Base-by-base conservation (phyloP, 2,888 invertebrate genomes). In the Campoletis raptor region DNA sequence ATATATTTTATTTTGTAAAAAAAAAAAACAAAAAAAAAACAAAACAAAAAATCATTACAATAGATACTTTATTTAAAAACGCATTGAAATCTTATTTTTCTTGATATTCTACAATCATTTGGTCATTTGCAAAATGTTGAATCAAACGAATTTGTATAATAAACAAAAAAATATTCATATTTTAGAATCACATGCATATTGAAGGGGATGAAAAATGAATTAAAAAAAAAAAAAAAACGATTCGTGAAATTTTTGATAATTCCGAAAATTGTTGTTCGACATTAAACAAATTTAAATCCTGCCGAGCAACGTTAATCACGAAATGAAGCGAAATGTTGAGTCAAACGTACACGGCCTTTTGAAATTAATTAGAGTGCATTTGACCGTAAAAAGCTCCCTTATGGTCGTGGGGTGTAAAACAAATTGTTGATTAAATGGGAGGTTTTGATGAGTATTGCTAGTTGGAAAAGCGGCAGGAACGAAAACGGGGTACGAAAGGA, bases 401-500 rank as follows among this genome's bases (percentile, higher is more conserved):
- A 74, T 76, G n/a, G 18, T 36, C 37, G 24, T n/a, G 30, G n/a
- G 54, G n/a, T 57, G 15, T 61, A 69, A 73, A 77, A 67, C 45
- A 64, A 87, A 85, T 83, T 79, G 70, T 67, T 79, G 45, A 81
- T 84, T 76, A 70, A 76, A 76, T 54, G 24, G 42, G 64, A n/a
- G 64, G 8, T 67, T 48, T 3, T 52, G 52, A 73, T 57, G 84
- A 54, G 57, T 21, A 37, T 85, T 54, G 57, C 73, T 42, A 66
- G 61, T 37, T 77, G 81, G 45, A 64, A 48, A 77, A 36, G 45
- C 45, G 57, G 40, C 64, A 67, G 21, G 24, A 76, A 76, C 70
- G 9, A 45, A 66, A 76, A 83, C 52, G 45, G 48, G 8, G 24
- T 77, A 52, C 36, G 72, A 73, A 77, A 61, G 52, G 40, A 54